Evolutionary conservation across 2,888 invertebrate genomes (phyloP).

Genomic region (Caenorhabditis sp.): DNA sequence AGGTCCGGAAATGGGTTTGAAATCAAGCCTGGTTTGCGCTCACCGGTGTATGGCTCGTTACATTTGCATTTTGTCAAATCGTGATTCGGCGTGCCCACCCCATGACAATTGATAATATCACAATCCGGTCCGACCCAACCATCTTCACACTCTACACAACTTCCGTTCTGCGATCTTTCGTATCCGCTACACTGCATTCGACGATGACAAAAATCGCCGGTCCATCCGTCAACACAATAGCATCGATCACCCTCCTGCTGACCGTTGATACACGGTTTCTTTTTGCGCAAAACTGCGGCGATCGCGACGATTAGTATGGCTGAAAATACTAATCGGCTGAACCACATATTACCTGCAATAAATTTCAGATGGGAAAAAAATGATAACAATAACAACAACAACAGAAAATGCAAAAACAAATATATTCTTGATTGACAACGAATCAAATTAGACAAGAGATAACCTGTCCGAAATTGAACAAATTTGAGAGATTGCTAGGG

Average conservation of each 20-base stretch:
- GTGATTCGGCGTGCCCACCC: slow-evolving; percentile 44
- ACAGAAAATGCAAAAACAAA: not conserved
- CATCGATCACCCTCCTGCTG: slow-evolving; percentile 49
- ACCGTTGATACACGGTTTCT: slow-evolving; percentile 45
- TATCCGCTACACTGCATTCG: slow-evolving; percentile 47
- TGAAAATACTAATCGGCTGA: slow-evolving; percentile 9
- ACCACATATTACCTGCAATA: slow-evolving; percentile 18
- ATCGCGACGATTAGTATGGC: slow-evolving; percentile 30
- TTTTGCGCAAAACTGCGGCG: slow-evolving; percentile 34
- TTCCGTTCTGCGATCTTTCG: slow-evolving; percentile 38
- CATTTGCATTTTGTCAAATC: slow-evolving; percentile 46
- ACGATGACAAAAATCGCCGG: slow-evolving; percentile 46
- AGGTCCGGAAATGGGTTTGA: too few species aligned
- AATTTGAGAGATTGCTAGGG: not conserved
- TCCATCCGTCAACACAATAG: slow-evolving; percentile 47
- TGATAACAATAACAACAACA: not conserved
- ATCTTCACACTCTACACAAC: slow-evolving; percentile 41
- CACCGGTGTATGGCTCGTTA: slow-evolving; percentile 32
- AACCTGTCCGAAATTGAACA: not conserved
- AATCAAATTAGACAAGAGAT: not conserved
- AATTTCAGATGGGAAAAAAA: too few species aligned
- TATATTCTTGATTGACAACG: not conserved
- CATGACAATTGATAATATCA: slow-evolving; percentile 49
- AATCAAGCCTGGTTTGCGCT: too few species aligned
- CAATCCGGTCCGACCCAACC: slow-evolving; percentile 52